Conservation (phyloP, 2,113 vertebrate species). For the Coptodon bakossiorum region DNA sequence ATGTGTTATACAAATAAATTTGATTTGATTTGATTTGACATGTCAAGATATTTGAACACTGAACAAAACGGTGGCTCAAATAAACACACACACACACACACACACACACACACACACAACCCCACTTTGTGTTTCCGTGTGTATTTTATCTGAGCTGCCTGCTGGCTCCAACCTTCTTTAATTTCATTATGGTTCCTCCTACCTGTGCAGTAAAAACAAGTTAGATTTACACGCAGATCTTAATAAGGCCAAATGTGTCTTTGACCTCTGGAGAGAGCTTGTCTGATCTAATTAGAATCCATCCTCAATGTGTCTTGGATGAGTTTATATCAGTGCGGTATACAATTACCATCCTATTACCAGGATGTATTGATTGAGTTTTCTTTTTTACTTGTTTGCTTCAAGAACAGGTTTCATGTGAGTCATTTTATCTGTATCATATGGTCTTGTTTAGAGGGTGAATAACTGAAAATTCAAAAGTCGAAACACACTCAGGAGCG, state of each 20-base stretch:
- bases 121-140: no score
- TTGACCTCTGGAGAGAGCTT: background rate
- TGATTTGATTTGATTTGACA: no score
- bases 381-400: background rate
- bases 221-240: background rate
- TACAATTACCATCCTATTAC: background rate
- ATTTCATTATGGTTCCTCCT: background rate
- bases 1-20: no score
- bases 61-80: no score
- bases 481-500: background rate
- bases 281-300: slow-evolving; percentile 9
- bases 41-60: no score
- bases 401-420: background rate
- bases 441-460: background rate
- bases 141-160: no score
- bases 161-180: background rate
- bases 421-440: background rate
- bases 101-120: no score
- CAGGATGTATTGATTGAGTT: background rate
- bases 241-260: slow-evolving; percentile 25
- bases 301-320: background rate
- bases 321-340: background rate
- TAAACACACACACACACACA: no score
- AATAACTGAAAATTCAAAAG: background rate
- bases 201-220: background rate